Evolutionary conservation across 2,797 vertebrate genomes (phyloP).

Genomic region (Rhabdophis nuchalis): DNA sequence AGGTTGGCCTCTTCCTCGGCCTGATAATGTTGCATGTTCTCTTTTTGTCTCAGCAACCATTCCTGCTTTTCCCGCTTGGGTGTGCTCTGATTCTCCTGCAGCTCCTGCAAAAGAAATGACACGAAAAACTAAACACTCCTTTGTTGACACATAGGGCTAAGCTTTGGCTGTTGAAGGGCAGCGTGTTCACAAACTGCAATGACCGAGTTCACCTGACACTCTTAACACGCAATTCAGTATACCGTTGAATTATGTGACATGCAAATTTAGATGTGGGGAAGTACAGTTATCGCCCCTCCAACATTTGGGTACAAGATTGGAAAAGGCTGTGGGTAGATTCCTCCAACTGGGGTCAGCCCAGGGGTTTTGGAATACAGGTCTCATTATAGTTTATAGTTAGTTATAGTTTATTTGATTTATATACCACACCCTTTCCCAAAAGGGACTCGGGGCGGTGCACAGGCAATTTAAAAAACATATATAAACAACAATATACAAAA

Average conservation of each 20-base stretch:
- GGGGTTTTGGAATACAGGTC: background rate
- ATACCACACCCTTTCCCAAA: too few species aligned
- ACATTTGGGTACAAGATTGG: too few species aligned
- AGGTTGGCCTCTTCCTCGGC: slow-evolving; percentile 87
- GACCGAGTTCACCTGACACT: background rate
- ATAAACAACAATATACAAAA: too few species aligned
- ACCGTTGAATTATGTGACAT: background rate
- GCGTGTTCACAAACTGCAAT: background rate
- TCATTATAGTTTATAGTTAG: too few species aligned
- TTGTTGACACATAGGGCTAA: background rate
- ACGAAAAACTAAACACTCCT: background rate
- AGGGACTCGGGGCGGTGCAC: too few species aligned
- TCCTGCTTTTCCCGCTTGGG: slow-evolving; percentile 92
- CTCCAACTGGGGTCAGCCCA: background rate
- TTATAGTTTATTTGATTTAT: too few species aligned
- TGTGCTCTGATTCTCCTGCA: slow-evolving; percentile 91
- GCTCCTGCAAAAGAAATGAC: slow-evolving; percentile 70
- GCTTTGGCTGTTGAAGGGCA: background rate
- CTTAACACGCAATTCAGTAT: background rate
- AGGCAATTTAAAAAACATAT: too few species aligned
- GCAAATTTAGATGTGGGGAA: background rate
- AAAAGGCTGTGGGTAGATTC: background rate
- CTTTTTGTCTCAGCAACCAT: slow-evolving; percentile 91
- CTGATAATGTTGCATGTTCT: slow-evolving; percentile 88
- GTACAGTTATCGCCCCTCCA: fast-evolving